phyloP scores from a whole-genome alignment of 2,797 vertebrate genomes.

The Tapirus indicus region DNA sequence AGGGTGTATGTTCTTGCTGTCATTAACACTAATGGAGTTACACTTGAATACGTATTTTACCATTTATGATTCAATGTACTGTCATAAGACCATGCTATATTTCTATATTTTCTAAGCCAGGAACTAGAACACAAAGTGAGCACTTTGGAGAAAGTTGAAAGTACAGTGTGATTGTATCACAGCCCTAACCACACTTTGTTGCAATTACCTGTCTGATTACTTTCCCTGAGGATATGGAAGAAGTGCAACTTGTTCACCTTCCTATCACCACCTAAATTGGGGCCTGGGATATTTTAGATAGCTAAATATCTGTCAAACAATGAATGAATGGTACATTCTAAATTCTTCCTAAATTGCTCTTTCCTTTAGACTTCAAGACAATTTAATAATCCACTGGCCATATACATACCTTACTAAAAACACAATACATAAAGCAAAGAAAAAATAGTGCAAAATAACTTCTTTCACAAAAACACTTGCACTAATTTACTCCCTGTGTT shows the following conservation, averaged over 20 bases:
- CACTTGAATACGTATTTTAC: neutral
- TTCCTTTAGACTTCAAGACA: slow-evolving; percentile 20
- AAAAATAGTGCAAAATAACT: neutral
- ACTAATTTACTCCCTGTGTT: neutral
- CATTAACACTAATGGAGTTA: neutral
- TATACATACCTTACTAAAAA: neutral
- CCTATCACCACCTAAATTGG: neutral
- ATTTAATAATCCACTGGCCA: neutral
- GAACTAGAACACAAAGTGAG: neutral
- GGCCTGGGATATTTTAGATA: neutral
- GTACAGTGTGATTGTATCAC: neutral
- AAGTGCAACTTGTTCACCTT: neutral
- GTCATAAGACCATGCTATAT: neutral
- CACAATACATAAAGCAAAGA: neutral
- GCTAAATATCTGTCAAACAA: neutral
- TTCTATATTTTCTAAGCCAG: slow-evolving; percentile 37
- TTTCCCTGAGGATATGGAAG: neutral
- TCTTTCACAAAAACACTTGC: neutral
- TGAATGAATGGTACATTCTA: neutral
- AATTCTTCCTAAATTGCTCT: neutral
- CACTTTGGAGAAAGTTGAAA: neutral
- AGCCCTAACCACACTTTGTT: neutral
- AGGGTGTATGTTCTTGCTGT: neutral
- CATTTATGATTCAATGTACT: neutral
- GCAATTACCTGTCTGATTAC: neutral